These are phyloP conservation scores for Bugula neritina DNA, from an alignment of 2,888 invertebrate genomes.

Conservation along the genomic window DNA sequence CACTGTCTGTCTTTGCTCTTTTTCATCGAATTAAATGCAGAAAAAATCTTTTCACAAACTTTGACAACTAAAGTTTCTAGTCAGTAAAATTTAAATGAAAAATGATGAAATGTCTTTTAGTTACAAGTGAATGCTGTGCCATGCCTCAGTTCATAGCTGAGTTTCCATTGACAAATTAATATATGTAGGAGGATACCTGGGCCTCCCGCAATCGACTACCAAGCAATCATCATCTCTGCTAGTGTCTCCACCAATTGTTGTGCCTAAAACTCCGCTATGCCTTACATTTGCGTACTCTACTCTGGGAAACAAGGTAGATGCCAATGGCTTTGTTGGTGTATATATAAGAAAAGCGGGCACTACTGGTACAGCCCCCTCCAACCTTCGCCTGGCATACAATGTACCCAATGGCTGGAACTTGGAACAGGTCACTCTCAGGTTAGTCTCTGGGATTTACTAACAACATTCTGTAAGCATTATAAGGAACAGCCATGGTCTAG, in stretches of 20 bases:
- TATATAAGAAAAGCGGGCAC: background rate
- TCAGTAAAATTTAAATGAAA: too few species aligned
- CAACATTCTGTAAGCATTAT: too few species aligned
- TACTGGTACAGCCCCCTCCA: background rate
- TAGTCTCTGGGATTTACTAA: background rate
- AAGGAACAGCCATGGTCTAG: too few species aligned
- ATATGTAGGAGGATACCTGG: constrained; percentile 9
- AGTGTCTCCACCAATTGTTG: background rate
- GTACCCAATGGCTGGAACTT: background rate
- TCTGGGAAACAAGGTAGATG: background rate
- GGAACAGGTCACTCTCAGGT: constrained; percentile 1
- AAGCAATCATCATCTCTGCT: background rate
- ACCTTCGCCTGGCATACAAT: background rate
- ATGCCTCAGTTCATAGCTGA: background rate
- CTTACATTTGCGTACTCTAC: constrained; percentile 4
- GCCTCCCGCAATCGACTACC: background rate
- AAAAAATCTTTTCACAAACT: too few species aligned
- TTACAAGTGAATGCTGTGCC: background rate
- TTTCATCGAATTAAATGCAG: too few species aligned
- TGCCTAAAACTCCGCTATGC: background rate
- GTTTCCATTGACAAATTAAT: background rate
- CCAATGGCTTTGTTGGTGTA: constrained; percentile 3
- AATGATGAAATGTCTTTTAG: too few species aligned
- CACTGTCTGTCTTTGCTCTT: too few species aligned
- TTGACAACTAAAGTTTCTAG: too few species aligned